Percentiles rank a stretch among this genome's conserved stretches.
Evolutionary conservation across 2,797 vertebrate genomes (phyloP).

Genomic region (Rhodeus uyekii): DNA sequence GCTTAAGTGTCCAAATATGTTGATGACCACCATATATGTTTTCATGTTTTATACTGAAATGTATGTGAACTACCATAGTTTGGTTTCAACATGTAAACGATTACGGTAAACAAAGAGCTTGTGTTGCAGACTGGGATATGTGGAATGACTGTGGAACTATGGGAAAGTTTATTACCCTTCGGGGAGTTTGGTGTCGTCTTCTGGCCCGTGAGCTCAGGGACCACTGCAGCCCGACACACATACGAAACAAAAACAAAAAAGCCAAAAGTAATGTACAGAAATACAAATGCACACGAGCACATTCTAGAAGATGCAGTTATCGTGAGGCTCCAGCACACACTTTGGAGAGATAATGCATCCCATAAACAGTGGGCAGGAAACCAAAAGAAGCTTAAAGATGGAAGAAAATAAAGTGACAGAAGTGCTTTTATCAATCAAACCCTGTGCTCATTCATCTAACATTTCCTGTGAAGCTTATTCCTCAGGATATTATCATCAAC

Average conservation of each 20-base stretch:
- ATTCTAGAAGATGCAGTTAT: conserved; percentile 58
- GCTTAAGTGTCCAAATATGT: background rate
- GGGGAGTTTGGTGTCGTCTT: conserved; percentile 40
- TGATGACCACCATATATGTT: background rate
- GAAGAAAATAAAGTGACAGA: conserved; percentile 40
- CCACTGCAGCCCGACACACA: conserved; percentile 30
- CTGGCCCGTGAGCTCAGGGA: conserved; percentile 56
- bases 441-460: no score
- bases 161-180: conserved; percentile 48
- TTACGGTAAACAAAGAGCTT: background rate
- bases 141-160: conserved; percentile 5
- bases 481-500: background rate
- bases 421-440: conserved; percentile 39
- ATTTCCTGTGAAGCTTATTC: background rate
- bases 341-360: conserved; percentile 58
- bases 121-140: background rate
- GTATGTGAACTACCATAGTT: background rate
- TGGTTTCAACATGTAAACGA: background rate
- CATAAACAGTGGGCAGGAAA: conserved; percentile 2
- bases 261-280: conserved; percentile 36
- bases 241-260: conserved; percentile 39
- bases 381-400: conserved; percentile 21
- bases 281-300: background rate
- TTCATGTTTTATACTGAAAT: background rate
- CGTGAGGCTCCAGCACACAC: conserved; percentile 32